Conservation (phyloP, 2,113 vertebrate genomes). For the Zootoca vivipara region DNA sequence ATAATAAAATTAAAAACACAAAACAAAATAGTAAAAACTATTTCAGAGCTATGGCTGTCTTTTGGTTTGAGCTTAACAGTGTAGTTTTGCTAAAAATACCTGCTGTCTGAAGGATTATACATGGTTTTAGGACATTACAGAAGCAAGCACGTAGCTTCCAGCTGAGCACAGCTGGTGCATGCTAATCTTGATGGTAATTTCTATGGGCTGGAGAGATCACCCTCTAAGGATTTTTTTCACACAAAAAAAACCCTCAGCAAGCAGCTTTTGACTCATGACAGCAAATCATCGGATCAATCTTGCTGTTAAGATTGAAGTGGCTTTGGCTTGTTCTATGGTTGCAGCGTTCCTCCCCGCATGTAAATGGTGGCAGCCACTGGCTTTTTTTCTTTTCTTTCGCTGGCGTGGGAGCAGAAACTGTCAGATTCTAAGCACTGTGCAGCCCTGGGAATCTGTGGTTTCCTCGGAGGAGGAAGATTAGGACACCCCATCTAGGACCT, state of each 20-base stretch:
- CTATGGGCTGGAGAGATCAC: not conserved
- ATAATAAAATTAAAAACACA: not conserved
- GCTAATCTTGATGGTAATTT: not conserved
- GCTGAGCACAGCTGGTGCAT: accelerated
- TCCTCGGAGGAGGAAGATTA: too few relatives aligned
- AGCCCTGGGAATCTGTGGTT: too few relatives aligned
- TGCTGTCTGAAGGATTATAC: not conserved
- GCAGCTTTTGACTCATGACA: not conserved
- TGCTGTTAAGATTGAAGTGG: not conserved
- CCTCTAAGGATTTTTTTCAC: not conserved
- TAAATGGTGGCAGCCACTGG: not conserved
- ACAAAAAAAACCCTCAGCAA: not conserved
- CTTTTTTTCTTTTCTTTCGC: too few relatives aligned
- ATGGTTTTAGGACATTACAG: not conserved
- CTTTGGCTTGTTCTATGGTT: not conserved
- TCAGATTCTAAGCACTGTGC: too few relatives aligned
- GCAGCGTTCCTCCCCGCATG: not conserved
- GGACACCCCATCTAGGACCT: too few relatives aligned
- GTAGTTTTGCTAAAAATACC: not conserved
- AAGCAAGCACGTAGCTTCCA: not conserved
- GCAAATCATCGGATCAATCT: not conserved
- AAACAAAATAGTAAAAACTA: not conserved
- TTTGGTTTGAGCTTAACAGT: not conserved
- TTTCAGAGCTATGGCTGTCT: not conserved
- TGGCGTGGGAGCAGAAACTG: too few relatives aligned